A percentile compares a stretch with the other conserved stretches of the same genome.
These are phyloP conservation scores for Micromesistius poutassou DNA, from an alignment of 2,797 vertebrate genomes.

Conservation along the genomic window DNA sequence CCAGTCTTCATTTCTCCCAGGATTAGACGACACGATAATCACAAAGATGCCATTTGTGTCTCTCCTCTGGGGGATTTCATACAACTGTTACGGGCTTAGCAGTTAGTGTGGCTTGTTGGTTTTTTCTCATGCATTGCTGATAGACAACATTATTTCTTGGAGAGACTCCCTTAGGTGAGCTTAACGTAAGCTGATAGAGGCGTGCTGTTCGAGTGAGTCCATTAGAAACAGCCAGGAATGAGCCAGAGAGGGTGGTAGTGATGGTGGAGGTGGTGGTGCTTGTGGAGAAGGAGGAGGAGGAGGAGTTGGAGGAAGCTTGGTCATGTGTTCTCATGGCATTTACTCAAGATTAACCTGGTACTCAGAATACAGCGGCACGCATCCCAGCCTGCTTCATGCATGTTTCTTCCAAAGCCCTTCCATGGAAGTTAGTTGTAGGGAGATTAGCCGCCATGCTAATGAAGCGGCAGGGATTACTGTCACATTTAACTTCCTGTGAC, in stretches of 20 bases:
- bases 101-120: constrained; percentile 48
- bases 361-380: constrained; percentile 28
- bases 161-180: constrained; percentile 57
- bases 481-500: constrained; percentile 43
- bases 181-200: constrained; percentile 54
- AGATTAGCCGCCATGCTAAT: constrained; percentile 59
- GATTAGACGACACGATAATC: constrained; percentile 51
- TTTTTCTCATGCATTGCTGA: constrained; percentile 19
- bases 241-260: constrained; percentile 23
- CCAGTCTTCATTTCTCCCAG: constrained; percentile 27
- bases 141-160: constrained; percentile 53
- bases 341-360: constrained; percentile 49
- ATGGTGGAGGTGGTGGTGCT: not conserved
- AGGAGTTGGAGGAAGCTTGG: not conserved
- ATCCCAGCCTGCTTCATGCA: constrained; percentile 16
- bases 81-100: constrained; percentile 64
- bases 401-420: constrained; percentile 55
- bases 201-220: constrained; percentile 44
- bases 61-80: constrained; percentile 62
- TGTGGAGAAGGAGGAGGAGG: not conserved
- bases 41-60: constrained; percentile 61
- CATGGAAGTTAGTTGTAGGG: constrained; percentile 48
- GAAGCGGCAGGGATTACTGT: constrained; percentile 63
- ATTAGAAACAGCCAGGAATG: constrained; percentile 31
- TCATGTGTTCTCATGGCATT: constrained; percentile 36